Evolutionary conservation across 2,113 vertebrate genomes (phyloP).

Genomic region (Protomyctophum bolini): DNA sequence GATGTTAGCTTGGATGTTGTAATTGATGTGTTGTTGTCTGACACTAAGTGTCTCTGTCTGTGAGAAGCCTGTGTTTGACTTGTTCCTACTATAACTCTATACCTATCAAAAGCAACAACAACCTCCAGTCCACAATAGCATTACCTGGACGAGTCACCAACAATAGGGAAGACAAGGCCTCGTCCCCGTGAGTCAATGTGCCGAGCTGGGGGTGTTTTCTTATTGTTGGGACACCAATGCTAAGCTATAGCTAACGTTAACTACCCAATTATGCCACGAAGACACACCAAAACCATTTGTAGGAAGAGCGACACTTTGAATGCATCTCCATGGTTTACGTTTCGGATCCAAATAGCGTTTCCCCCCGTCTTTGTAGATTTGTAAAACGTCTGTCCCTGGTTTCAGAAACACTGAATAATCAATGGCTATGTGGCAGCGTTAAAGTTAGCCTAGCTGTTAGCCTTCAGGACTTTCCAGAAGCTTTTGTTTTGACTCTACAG

Average conservation of each 20-base stretch:
- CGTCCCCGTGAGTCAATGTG: slow-evolving; percentile 51
- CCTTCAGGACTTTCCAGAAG: slow-evolving; percentile 57
- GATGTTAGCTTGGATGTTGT: too few species aligned
- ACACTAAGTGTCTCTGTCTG: neutral
- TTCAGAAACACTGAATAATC: neutral
- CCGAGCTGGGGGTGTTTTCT: slow-evolving; percentile 14
- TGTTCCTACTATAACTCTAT: too few species aligned
- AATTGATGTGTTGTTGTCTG: too few species aligned
- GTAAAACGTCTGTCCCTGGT: neutral
- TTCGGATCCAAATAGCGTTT: too few species aligned
- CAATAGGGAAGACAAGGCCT: neutral
- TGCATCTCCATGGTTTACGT: slow-evolving; percentile 44
- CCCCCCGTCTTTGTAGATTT: neutral
- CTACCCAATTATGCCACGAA: slow-evolving; percentile 56
- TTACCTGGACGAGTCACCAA: neutral
- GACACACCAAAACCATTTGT: slow-evolving; percentile 55
- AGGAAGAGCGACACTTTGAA: slow-evolving; percentile 35
- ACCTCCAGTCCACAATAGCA: neutral
- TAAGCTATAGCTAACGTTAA: slow-evolving; percentile 52
- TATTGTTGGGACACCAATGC: slow-evolving; percentile 46
- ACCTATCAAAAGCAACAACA: too few species aligned
- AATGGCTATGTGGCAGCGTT: slow-evolving; percentile 3
- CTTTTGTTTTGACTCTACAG: slow-evolving; percentile 70
- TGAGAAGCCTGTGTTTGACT: neutral
- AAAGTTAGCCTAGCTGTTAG: slow-evolving; percentile 38